These are phyloP conservation scores for Microdon myrmicae DNA, from an alignment of 2,888 invertebrate genomes.

Conservation along the genomic window DNA sequence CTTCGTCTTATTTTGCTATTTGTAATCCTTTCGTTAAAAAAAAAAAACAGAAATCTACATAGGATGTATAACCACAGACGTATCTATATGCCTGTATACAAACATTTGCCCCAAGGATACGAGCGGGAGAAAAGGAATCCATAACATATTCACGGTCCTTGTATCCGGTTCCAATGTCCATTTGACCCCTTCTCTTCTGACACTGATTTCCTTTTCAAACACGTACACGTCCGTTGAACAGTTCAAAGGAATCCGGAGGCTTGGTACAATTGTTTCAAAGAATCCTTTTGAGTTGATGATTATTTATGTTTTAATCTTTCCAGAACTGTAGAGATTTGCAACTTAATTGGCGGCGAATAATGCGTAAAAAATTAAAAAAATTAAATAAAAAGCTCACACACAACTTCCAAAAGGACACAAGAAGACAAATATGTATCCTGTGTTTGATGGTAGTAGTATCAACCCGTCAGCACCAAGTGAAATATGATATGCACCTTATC, in stretches of 20 bases:
- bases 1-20: too few relatives aligned
- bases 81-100: too few relatives aligned
- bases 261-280: conserved; percentile 31
- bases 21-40: too few relatives aligned
- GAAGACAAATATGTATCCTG: too few relatives aligned
- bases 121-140: conserved; percentile 41
- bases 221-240: conserved; percentile 23
- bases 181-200: conserved; percentile 29
- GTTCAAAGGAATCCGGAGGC: conserved; percentile 30
- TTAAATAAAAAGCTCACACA: background rate
- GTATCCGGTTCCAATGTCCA: conserved; percentile 26
- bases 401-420: too few relatives aligned
- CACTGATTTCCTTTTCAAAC: conserved; percentile 35
- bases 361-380: conserved; percentile 1
- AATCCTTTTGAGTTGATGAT: background rate
- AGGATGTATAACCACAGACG: too few relatives aligned
- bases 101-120: conserved; percentile 15
- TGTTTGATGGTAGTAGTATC: too few relatives aligned
- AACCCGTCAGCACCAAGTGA: conserved; percentile 35
- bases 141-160: conserved; percentile 36
- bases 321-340: conserved; percentile 7
- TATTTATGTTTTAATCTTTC: background rate
- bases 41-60: too few relatives aligned
- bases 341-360: conserved; percentile 18
- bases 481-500: conserved; percentile 28